phyloP scores from a whole-genome alignment of 2,113 vertebrate genomes.

The Centropus unirufus region DNA sequence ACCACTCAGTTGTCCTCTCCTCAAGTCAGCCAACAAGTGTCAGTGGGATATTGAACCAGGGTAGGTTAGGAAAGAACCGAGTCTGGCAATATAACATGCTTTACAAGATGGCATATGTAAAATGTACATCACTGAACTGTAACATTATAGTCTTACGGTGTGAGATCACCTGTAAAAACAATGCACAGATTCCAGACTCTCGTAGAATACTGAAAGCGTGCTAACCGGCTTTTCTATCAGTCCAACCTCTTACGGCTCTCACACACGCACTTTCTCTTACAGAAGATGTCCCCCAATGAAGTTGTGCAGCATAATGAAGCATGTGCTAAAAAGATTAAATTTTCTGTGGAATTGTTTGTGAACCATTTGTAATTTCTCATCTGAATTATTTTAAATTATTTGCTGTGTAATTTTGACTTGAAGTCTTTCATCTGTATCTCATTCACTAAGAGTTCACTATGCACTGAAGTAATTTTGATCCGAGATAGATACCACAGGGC shows the following conservation, averaged over 20 bases:
- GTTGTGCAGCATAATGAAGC: neutral
- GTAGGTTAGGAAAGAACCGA: neutral
- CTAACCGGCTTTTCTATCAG: neutral
- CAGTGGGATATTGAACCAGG: too few relatives aligned
- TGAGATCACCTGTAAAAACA: neutral
- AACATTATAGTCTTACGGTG: neutral
- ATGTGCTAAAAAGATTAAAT: neutral
- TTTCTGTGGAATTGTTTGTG: neutral
- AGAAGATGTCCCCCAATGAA: neutral
- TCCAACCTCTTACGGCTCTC: accelerated
- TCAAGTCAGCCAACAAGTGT: too few relatives aligned
- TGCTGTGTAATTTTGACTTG: neutral
- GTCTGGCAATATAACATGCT: neutral
- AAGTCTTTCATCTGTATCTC: neutral
- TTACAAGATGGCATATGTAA: accelerated
- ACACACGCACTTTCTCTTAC: neutral
- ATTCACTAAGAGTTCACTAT: neutral
- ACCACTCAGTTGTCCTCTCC: too few relatives aligned
- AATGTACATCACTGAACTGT: neutral
- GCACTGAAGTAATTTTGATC: neutral
- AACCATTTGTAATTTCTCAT: neutral
- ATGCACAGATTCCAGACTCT: too few relatives aligned
- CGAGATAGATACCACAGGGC: neutral
- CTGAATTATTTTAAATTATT: neutral
- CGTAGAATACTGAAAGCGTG: too few relatives aligned